Base-by-base conservation (phyloP, 2,797 vertebrate species). In the Carapus acus region DNA sequence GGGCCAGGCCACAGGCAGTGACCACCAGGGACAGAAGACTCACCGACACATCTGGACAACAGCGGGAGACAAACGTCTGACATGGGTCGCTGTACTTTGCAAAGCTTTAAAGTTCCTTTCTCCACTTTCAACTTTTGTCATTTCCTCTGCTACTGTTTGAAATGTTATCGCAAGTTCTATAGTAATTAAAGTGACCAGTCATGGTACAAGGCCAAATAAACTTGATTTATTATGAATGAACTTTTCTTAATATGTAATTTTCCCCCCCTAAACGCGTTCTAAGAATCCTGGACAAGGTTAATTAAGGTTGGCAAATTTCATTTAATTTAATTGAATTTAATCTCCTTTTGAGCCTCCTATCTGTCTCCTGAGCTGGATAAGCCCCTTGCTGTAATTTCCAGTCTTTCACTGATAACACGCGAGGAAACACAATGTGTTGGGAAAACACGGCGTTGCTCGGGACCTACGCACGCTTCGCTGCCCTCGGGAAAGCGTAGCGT, bases 11-110 rank as follows among this genome's bases (percentile, higher is more conserved):
- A 65, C 95, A 98, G 82, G 94, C 94, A 0, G 94, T 97, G 71
- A 99, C 96, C 49, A 98, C 89, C 60, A 99, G 83, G 17, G 94
- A 97, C 46, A 99, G 83, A 67, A 99, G 81, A 81, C 96, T 99
- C 75, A 99, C 85, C 1, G 96, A 98, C 78, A 99, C 90, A 83
- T 99, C 96, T 99, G 89, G 65, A 19, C 44, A 9, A 65, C 2
- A 61, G 31, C 11, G 36, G 12, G 20, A 58, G 59, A 33, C 31
- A 15, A 71, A 20, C 8, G 38, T 50, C 14, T 33, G 23, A 49
- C 4, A 47, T 2, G 52, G 48, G 46, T 7, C 9, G 33, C 34
- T 34, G 12, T 48, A 24, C 27, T 8, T 34, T 49, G 27, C n/a
- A 11, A 27, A 27, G 9, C 8, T 12, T 4, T 9, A 2, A 33